Percentiles rank a stretch among this genome's conserved stretches.
Conservation (phyloP, 2,888 invertebrate genomes). For the Andrena flavipes region DNA sequence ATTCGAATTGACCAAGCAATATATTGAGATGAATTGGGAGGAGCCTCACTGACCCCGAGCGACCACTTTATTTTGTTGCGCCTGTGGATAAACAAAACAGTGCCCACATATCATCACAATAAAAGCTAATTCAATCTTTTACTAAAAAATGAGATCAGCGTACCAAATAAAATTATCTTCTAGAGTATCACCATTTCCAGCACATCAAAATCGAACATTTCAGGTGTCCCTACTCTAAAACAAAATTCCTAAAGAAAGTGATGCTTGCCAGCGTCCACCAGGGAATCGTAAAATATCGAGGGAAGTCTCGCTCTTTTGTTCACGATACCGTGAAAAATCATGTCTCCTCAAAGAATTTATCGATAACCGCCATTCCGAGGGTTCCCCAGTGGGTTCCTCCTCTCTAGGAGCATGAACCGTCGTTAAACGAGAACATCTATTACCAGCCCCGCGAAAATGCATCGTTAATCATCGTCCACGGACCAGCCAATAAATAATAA, state of each 20-base stretch:
- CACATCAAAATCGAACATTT: too few relatives aligned
- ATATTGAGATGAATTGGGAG: too few relatives aligned
- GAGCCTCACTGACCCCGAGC: too few relatives aligned
- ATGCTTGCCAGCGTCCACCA: neutral
- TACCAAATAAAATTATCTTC: too few relatives aligned
- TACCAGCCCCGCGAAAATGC: conserved; percentile 11
- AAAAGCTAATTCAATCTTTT: too few relatives aligned
- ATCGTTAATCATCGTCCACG: conserved; percentile 7
- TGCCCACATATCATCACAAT: too few relatives aligned
- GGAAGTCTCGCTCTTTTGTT: neutral
- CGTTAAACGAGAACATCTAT: conserved; percentile 2
- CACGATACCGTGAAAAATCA: neutral
- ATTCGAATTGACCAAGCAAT: too few relatives aligned
- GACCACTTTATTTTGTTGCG: too few relatives aligned
- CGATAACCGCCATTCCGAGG: neutral
- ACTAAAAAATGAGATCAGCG: too few relatives aligned
- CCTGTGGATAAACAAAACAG: too few relatives aligned
- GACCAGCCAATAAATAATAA: conserved; percentile 6
- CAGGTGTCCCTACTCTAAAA: neutral
- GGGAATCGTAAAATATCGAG: neutral
- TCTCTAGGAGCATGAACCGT: neutral
- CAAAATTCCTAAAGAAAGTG: neutral
- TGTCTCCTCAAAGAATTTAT: neutral
- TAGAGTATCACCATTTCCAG: too few relatives aligned
- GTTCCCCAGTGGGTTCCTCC: neutral